Percentiles rank a stretch among this genome's conserved stretches.
Evolutionary conservation across 2,888 invertebrate species (phyloP).

Genomic region (Epinotia ramella): DNA sequence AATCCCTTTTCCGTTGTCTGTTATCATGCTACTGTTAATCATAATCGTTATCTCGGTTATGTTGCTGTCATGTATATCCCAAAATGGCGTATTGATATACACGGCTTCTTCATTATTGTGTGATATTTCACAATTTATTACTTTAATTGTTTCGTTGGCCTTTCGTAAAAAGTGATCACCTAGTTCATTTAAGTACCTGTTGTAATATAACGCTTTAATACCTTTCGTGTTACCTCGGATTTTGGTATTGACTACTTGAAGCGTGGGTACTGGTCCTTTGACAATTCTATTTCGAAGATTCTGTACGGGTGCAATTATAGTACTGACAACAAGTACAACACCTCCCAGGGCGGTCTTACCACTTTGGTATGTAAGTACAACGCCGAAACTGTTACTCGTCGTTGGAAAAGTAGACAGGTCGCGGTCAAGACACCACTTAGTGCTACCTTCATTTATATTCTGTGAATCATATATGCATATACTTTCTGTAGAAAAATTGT

Average conservation of each 20-base stretch:
- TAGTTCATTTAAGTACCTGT: slow-evolving; percentile 93
- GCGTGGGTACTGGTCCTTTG: slow-evolving; percentile 91
- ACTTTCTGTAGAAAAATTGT: slow-evolving; percentile 94
- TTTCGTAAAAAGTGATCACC: slow-evolving; percentile 95
- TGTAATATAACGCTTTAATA: slow-evolving; percentile 93
- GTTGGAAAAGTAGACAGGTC: slow-evolving; percentile 96
- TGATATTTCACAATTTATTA: slow-evolving; percentile 92
- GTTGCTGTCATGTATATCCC: slow-evolving; percentile 94
- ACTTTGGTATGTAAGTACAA: slow-evolving; percentile 92
- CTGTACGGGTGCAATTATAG: slow-evolving; percentile 90
- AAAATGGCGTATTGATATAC: slow-evolving; percentile 92
- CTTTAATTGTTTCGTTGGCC: slow-evolving; percentile 93
- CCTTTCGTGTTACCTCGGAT: slow-evolving; percentile 93
- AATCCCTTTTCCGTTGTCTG: slow-evolving; percentile 95
- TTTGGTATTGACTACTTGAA: slow-evolving; percentile 89
- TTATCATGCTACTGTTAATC: slow-evolving; percentile 93
- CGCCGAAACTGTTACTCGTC: slow-evolving; percentile 92
- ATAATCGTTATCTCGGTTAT: slow-evolving; percentile 96
- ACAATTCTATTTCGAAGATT: slow-evolving; percentile 90
- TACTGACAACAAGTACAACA: slow-evolving; percentile 91
- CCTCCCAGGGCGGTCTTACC: slow-evolving; percentile 92
- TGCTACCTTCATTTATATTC: slow-evolving; percentile 86
- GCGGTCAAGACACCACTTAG: slow-evolving; percentile 91
- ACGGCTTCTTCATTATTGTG: slow-evolving; percentile 93
- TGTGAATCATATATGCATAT: slow-evolving; percentile 92